Base-by-base conservation (phyloP, 2,888 invertebrate species). In the Eledona agricola region DNA sequence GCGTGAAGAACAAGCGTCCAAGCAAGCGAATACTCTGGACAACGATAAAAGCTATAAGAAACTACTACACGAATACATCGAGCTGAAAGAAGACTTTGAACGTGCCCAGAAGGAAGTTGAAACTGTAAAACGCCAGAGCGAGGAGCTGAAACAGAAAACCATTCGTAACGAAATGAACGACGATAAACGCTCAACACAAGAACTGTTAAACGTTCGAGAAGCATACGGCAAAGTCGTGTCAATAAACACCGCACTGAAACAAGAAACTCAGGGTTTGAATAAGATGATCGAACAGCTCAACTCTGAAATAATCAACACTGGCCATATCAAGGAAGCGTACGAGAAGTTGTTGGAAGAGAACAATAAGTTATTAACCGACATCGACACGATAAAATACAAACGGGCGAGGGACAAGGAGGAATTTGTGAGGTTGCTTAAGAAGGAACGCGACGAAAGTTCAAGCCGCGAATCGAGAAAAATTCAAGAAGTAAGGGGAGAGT, bases 401-500 rank as follows among this genome's bases (percentile, higher is more conserved):
- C 60, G 72, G 49, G 57, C 59, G 3, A 66, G 71, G 38, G 77
- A 76, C 45, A 68, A 71, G 23, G 75, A 72, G 57, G 76, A 73
- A 65, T 75, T 62, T 64, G 63, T 71, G 7, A 57, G 67, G 42
- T 59, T 74, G 7, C 42, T 74, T 37, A 69, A 69, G 55, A 70
- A 72, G 53, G 71, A 73, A 29, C 67, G 62, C 10, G 68, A 64
- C 10, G 71, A 71, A n/a, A 65, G 57, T 22, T 66, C 66, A 7
- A 62, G 63, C 9, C 71, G 69, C 20, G 53, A 65, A 4, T 77
- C 78, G 55, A 63, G 81, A 51, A 79, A 78, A 57, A 75, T 78
- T 3, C 75, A 78, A 46, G 83, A 85, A 47, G 78, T 87, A 2
- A 79, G 83, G 45, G 78, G 78, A 10, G 88, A 88, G 66, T 85